Evolutionary conservation across 1,140 invertebrate species (phyloP).

Genomic region (Belonocnema kinseyi): DNA sequence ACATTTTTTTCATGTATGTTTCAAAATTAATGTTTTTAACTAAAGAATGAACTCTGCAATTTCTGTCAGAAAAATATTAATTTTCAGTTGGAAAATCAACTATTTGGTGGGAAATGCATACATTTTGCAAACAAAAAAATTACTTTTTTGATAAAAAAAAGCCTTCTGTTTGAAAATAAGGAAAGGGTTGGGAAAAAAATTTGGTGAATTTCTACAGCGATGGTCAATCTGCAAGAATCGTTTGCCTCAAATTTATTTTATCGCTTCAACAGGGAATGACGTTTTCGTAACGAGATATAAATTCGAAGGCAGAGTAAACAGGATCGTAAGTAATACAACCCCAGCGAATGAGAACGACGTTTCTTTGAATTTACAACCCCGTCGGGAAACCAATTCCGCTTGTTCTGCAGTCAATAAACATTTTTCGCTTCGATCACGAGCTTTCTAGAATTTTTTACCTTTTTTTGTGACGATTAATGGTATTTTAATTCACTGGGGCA

Average conservation of each 20-base stretch:
- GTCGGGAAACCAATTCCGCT: conserved; percentile 52
- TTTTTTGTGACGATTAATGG: conserved; percentile 1
- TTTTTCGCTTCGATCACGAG: conserved; percentile 18
- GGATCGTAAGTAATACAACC: conserved; percentile 69
- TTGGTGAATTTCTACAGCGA: conserved; percentile 47
- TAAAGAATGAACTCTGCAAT: too few relatives aligned
- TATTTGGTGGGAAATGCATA: too few relatives aligned
- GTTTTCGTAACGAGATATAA: conserved; percentile 72
- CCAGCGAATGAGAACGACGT: conserved; percentile 55
- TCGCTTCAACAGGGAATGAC: conserved; percentile 69
- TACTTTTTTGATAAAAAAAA: too few relatives aligned
- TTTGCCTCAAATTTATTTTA: conserved; percentile 69
- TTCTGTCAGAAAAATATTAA: too few relatives aligned
- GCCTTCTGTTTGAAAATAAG: too few relatives aligned
- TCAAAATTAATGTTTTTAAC: too few relatives aligned
- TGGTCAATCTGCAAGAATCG: conserved; percentile 65
- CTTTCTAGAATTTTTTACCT: conserved; percentile 16
- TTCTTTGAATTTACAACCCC: conserved; percentile 59
- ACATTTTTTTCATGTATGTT: too few relatives aligned
- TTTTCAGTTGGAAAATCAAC: too few relatives aligned
- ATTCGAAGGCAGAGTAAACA: conserved; percentile 70
- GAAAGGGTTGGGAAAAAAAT: conserved; percentile 38
- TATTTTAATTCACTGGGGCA: conserved; percentile 6
- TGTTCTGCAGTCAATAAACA: conserved; percentile 7
- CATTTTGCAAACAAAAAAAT: too few relatives aligned